phyloP scores from a whole-genome alignment of 2,888 invertebrate species.

The Pseudococcus viburni region DNA sequence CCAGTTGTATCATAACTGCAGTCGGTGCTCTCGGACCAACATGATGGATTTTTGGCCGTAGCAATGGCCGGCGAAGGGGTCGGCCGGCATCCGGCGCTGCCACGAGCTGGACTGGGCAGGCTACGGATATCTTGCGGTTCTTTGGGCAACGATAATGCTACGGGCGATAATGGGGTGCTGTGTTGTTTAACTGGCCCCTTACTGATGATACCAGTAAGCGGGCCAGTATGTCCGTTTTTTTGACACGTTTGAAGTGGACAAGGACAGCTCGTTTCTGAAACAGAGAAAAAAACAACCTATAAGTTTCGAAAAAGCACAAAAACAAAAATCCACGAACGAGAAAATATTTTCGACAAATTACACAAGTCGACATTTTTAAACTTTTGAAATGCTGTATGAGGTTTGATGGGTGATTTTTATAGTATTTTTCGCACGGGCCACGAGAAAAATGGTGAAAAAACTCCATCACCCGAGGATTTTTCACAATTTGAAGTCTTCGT shows the following conservation, averaged over 20 bases:
- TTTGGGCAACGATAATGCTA: constrained; percentile 73
- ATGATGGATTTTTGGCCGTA: constrained; percentile 68
- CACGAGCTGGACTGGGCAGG: constrained; percentile 80
- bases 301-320: too few relatives aligned
- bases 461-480: too few relatives aligned
- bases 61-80: constrained; percentile 68
- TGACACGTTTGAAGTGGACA: constrained; percentile 95
- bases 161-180: constrained; percentile 70
- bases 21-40: constrained; percentile 66
- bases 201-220: constrained; percentile 94
- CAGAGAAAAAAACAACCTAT: not conserved
- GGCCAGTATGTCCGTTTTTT: constrained; percentile 99
- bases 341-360: too few relatives aligned
- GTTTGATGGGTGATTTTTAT: too few relatives aligned
- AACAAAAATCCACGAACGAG: too few relatives aligned
- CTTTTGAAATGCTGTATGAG: too few relatives aligned
- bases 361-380: too few relatives aligned
- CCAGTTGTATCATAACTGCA: constrained; percentile 68
- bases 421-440: too few relatives aligned
- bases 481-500: too few relatives aligned
- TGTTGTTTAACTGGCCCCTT: constrained; percentile 74
- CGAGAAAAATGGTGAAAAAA: too few relatives aligned
- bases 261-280: constrained; percentile 78
- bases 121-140: constrained; percentile 74
- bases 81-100: constrained; percentile 74